A percentile compares a stretch with the other conserved stretches of the same genome.
These are phyloP conservation scores for Pterocles burchelli DNA, from an alignment of 2,113 vertebrate species.

Conservation along the genomic window DNA sequence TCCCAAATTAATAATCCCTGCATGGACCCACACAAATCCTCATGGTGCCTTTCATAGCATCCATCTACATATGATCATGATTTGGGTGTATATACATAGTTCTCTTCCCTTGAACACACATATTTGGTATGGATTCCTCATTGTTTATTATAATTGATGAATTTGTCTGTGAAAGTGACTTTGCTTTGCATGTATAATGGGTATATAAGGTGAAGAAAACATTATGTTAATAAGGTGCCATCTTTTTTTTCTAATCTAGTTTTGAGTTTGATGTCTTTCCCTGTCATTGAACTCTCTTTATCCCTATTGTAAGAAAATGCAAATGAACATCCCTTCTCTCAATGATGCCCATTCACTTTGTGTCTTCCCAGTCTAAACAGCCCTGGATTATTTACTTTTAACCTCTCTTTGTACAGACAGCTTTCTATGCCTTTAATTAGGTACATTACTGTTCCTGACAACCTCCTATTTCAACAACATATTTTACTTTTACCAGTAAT, in stretches of 20 bases:
- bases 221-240: not conserved
- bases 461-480: not conserved
- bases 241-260: not conserved
- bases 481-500: not conserved
- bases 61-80: rapidly evolving
- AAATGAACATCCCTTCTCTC: not conserved
- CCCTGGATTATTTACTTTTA: not conserved
- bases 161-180: not conserved
- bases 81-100: rapidly evolving
- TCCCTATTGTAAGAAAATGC: not conserved
- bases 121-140: not conserved
- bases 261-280: not conserved
- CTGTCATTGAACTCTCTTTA: not conserved
- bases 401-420: not conserved
- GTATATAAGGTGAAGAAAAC: not conserved
- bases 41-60: not conserved
- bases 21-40: not conserved
- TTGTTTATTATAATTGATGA: not conserved
- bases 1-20: not conserved
- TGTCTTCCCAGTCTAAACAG: not conserved
- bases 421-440: not conserved
- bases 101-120: not conserved
- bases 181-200: not conserved
- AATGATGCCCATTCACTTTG: not conserved
- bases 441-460: not conserved